Conservation (phyloP, 1,140 invertebrate species). For the Macrotrachela quadricornifera region DNA sequence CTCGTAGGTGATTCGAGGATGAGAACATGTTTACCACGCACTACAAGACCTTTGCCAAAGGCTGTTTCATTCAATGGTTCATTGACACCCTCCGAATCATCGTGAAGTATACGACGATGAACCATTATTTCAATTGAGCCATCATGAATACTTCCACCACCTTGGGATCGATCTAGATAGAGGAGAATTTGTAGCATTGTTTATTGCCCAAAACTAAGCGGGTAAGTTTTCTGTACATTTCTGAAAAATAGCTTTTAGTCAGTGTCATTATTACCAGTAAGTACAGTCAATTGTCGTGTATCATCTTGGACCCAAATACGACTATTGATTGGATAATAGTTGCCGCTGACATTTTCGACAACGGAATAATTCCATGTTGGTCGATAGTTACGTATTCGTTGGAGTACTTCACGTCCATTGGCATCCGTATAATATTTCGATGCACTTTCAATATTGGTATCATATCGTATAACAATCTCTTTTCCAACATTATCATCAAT, state of each 20-base stretch:
- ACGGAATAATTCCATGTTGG: slow-evolving; percentile 46
- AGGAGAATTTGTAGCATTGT: slow-evolving; percentile 35
- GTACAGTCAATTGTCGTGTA: slow-evolving; percentile 35
- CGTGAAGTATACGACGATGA: slow-evolving; percentile 57
- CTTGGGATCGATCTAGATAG: slow-evolving; percentile 51
- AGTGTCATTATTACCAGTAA: slow-evolving; percentile 68
- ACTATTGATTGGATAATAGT: slow-evolving; percentile 78
- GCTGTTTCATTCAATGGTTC: slow-evolving; percentile 73
- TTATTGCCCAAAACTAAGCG: too few relatives aligned
- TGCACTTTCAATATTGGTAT: slow-evolving; percentile 30
- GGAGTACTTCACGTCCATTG: slow-evolving; percentile 68
- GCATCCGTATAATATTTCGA: slow-evolving; percentile 70
- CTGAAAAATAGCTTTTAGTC: slow-evolving; percentile 48
- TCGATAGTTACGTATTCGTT: slow-evolving; percentile 42
- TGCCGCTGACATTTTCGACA: slow-evolving; percentile 48
- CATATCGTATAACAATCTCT: slow-evolving; percentile 9
- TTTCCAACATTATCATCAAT: slow-evolving; percentile 38
- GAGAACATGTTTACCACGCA: slow-evolving; percentile 40
- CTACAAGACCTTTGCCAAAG: slow-evolving; percentile 47
- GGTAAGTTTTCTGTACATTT: slow-evolving; percentile 37
- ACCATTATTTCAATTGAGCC: slow-evolving; percentile 42
- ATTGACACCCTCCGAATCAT: slow-evolving; percentile 74
- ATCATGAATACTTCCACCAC: slow-evolving; percentile 49
- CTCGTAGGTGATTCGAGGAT: slow-evolving; percentile 21
- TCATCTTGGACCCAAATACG: slow-evolving; percentile 38